These are phyloP conservation scores for Spatula versicolor DNA, from an alignment of 2,797 vertebrate genomes.

Conservation along the genomic window DNA sequence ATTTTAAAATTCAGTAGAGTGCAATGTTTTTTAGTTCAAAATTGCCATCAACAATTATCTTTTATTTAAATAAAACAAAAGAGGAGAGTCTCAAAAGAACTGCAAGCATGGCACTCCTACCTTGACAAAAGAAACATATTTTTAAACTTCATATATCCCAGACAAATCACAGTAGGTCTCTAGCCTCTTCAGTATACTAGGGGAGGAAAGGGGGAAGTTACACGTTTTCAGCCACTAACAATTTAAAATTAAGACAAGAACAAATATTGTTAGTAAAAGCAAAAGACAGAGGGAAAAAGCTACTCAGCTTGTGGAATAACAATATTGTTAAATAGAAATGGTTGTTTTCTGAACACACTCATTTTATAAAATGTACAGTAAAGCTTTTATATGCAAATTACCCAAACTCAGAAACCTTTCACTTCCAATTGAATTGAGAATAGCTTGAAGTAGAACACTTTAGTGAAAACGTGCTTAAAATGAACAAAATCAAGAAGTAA, in stretches of 20 bases:
- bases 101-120: not conserved
- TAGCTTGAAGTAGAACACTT: slow-evolving; percentile 71
- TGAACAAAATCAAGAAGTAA: slow-evolving; percentile 67
- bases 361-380: slow-evolving; percentile 77
- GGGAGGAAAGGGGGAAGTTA: slow-evolving; percentile 20
- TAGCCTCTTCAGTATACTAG: not conserved
- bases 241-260: slow-evolving; percentile 73
- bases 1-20: slow-evolving; percentile 24
- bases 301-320: slow-evolving; percentile 61
- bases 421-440: slow-evolving; percentile 81
- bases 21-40: slow-evolving; percentile 4
- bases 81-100: slow-evolving; percentile 50
- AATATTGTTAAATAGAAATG: slow-evolving; percentile 76
- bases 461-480: slow-evolving; percentile 74
- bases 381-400: slow-evolving; percentile 84
- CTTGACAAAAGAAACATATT: slow-evolving; percentile 33
- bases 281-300: slow-evolving; percentile 38
- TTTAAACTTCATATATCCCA: slow-evolving; percentile 61
- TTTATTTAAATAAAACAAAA: slow-evolving; percentile 57
- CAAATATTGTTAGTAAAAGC: slow-evolving; percentile 60
- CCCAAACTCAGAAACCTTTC: slow-evolving; percentile 76
- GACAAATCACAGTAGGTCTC: slow-evolving; percentile 38
- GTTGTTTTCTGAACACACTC: slow-evolving; percentile 77
- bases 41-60: slow-evolving; percentile 40
- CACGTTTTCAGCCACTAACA: slow-evolving; percentile 63